A percentile compares a stretch with the other conserved stretches of the same genome.
These are phyloP conservation scores for Sycophaga agraensis DNA, from an alignment of 1,140 invertebrate genomes.

Conservation along the genomic window DNA sequence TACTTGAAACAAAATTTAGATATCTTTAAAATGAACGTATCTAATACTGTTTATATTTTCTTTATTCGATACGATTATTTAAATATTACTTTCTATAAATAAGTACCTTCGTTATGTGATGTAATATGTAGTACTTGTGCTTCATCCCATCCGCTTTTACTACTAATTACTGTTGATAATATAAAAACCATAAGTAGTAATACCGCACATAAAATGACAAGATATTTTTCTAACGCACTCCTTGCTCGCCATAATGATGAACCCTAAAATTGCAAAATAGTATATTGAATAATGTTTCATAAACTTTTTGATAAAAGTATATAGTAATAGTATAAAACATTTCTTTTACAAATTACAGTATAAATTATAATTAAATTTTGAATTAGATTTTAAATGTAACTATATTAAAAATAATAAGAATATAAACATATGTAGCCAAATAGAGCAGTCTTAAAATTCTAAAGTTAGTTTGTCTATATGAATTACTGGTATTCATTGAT, in stretches of 20 bases:
- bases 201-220: slow-evolving; percentile 56
- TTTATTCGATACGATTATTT: too few species aligned
- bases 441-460: background rate
- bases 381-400: too few species aligned
- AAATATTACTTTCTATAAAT: too few species aligned
- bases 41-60: too few species aligned
- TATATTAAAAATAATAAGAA: too few species aligned
- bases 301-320: too few species aligned
- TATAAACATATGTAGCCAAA: too few species aligned
- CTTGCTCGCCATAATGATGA: slow-evolving; percentile 67
- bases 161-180: slow-evolving; percentile 53
- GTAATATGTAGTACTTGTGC: slow-evolving; percentile 50
- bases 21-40: too few species aligned
- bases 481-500: background rate
- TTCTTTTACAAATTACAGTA: too few species aligned
- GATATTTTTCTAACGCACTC: slow-evolving; percentile 62
- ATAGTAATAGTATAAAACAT: too few species aligned
- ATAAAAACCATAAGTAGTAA: slow-evolving; percentile 67
- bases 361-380: too few species aligned
- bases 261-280: slow-evolving; percentile 50
- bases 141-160: slow-evolving; percentile 48
- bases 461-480: background rate
- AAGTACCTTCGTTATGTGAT: slow-evolving; percentile 47
- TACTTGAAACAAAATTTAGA: too few species aligned
- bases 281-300: background rate